Conservation (phyloP, 2,113 vertebrate species). For the Pygoscelis antarcticus region DNA sequence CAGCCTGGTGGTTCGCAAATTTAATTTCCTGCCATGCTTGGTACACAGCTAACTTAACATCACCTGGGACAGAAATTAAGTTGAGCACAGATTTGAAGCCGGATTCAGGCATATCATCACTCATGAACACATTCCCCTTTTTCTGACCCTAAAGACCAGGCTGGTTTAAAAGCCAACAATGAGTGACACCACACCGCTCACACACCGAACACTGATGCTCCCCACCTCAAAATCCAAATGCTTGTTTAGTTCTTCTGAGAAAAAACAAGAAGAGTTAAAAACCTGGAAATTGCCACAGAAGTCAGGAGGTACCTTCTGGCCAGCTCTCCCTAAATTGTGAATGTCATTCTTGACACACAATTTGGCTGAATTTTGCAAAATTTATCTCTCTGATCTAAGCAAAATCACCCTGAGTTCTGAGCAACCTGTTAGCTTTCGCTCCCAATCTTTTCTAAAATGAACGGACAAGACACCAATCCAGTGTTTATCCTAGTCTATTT, state of each 20-base stretch:
- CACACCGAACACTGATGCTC: fast-evolving
- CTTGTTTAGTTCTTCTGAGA: background rate
- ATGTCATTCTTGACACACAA: background rate
- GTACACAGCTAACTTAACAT: background rate
- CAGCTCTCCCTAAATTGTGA: background rate
- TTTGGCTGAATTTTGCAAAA: background rate
- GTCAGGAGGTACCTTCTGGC: background rate
- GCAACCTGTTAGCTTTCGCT: fast-evolving
- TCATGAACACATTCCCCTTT: background rate
- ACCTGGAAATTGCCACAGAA: background rate
- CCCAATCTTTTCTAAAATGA: background rate
- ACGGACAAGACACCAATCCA: background rate
- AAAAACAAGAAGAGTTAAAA: background rate
- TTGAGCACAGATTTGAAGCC: background rate
- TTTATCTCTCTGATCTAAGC: background rate
- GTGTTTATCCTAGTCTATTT: background rate
- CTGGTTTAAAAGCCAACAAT: background rate
- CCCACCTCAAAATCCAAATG: background rate
- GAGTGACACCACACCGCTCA: background rate
- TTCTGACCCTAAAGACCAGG: background rate
- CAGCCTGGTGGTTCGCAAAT: background rate
- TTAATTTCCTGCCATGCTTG: background rate
- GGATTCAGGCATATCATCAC: background rate
- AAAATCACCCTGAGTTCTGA: background rate
- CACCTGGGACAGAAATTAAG: background rate